These are phyloP conservation scores for Nixonia krombeini DNA, from an alignment of 1,140 invertebrate species.

Conservation along the genomic window DNA sequence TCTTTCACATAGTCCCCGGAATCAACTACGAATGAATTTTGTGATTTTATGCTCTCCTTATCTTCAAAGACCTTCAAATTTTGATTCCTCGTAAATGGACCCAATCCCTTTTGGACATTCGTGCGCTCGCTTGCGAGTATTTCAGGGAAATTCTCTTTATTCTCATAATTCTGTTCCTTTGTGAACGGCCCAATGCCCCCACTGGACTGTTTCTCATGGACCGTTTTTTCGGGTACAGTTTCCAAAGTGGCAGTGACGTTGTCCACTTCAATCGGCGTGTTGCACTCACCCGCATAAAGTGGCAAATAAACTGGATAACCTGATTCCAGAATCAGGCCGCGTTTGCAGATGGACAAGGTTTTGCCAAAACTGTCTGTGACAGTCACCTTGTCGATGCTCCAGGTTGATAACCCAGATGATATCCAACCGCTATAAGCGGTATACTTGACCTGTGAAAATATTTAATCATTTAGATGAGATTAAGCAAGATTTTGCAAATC, in stretches of 20 bases:
- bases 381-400: constrained; percentile 86
- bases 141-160: constrained; percentile 31
- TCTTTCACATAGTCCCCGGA: constrained; percentile 20
- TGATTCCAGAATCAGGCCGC: constrained; percentile 81
- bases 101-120: constrained; percentile 52
- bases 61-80: constrained; percentile 48
- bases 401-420: constrained; percentile 83
- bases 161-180: constrained; percentile 62
- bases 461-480: constrained; percentile 60
- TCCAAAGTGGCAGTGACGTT: constrained; percentile 34
- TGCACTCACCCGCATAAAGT: constrained; percentile 84
- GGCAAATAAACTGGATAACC: constrained; percentile 80
- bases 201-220: constrained; percentile 28
- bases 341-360: constrained; percentile 84
- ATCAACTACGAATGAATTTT: constrained; percentile 3
- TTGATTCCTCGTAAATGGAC: constrained; percentile 64
- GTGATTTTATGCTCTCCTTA: constrained; percentile 19
- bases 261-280: constrained; percentile 66
- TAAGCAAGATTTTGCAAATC: no score
- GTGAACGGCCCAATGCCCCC: constrained; percentile 57
- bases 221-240: constrained; percentile 24
- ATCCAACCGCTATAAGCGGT: constrained; percentile 93
- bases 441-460: constrained; percentile 83
- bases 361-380: constrained; percentile 89
- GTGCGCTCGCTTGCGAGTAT: constrained; percentile 36